Evolutionary conservation across 2,888 invertebrate species (phyloP).

Genomic region (Marasmarcha lunaedactyla): DNA sequence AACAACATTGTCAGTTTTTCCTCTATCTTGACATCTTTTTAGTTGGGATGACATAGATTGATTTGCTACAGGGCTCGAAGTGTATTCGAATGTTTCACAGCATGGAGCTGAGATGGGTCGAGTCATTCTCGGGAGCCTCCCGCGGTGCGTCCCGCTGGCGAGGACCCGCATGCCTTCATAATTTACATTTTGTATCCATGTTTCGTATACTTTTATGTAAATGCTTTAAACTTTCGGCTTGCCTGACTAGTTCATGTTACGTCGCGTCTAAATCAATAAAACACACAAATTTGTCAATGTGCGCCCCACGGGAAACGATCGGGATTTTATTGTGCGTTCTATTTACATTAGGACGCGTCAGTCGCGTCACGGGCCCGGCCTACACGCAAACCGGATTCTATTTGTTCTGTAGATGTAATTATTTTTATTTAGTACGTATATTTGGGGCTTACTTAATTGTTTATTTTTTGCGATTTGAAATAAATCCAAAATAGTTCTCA

Average conservation of each 20-base stretch:
- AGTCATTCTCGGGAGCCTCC: conserved; percentile 39
- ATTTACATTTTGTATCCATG: conserved; percentile 51
- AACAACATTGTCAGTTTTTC: conserved; percentile 28
- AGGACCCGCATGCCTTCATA: conserved; percentile 38
- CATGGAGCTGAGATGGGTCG: conserved; percentile 51
- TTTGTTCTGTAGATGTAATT: too few species aligned
- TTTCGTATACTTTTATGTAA: too few species aligned
- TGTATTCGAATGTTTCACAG: conserved; percentile 63
- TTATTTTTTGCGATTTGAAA: too few species aligned
- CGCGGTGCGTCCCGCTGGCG: conserved; percentile 31
- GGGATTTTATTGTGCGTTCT: conserved; percentile 24
- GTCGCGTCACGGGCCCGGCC: background rate
- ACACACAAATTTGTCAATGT: conserved; percentile 32
- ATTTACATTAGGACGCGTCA: conserved; percentile 26
- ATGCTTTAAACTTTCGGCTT: background rate
- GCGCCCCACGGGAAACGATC: conserved; percentile 23
- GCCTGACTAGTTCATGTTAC: conserved; percentile 29
- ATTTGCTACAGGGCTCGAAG: conserved; percentile 51
- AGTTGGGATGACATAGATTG: conserved; percentile 40
- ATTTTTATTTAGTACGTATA: too few species aligned
- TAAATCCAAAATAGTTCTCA: too few species aligned
- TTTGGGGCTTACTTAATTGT: too few species aligned
- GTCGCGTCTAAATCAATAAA: conserved; percentile 40
- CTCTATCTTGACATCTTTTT: conserved; percentile 25
- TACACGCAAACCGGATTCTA: too few species aligned